Evolutionary conservation across 2,797 vertebrate species (phyloP).

Genomic region (Leuciscus waleckii): DNA sequence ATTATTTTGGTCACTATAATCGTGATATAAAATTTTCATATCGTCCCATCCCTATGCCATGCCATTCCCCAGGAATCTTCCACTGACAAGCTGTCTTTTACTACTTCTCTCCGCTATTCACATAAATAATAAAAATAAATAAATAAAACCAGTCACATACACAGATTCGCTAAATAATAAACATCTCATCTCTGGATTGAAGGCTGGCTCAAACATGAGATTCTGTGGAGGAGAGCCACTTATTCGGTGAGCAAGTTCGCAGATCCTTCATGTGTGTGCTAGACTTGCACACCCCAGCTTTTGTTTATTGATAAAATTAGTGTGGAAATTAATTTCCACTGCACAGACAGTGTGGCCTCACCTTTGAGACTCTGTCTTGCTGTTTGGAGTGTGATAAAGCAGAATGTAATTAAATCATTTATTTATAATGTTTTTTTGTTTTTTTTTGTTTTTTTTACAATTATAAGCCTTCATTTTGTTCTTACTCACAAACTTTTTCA

Average conservation of each 20-base stretch:
- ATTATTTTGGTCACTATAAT: too few relatives aligned
- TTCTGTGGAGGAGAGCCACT: constrained; percentile 36
- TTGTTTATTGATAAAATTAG: constrained; percentile 75
- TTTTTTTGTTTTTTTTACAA: constrained; percentile 38
- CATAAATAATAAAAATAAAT: background rate
- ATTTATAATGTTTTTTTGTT: constrained; percentile 35
- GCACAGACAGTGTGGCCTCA: constrained; percentile 49
- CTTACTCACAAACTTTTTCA: constrained; percentile 53
- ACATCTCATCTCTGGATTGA: constrained; percentile 12
- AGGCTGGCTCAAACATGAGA: constrained; percentile 29
- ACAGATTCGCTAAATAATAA: constrained; percentile 18
- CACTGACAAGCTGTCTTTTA: constrained; percentile 1
- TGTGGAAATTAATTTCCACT: constrained; percentile 76
- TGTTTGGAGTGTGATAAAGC: constrained; percentile 75
- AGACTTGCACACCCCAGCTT: constrained; percentile 55
- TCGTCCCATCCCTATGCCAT: too few relatives aligned
- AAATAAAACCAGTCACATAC: constrained; percentile 17
- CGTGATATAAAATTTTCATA: too few relatives aligned
- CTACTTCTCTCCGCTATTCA: background rate
- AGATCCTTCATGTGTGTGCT: constrained; percentile 46
- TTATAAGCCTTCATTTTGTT: constrained; percentile 43
- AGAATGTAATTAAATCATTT: constrained; percentile 71
- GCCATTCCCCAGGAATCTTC: background rate
- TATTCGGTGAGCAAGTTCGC: constrained; percentile 3
- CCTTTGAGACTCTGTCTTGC: constrained; percentile 69